Percentiles rank a stretch among this genome's conserved stretches.
Evolutionary conservation across 2,113 vertebrate species (phyloP).

Genomic region (Pardalotus punctatus): DNA sequence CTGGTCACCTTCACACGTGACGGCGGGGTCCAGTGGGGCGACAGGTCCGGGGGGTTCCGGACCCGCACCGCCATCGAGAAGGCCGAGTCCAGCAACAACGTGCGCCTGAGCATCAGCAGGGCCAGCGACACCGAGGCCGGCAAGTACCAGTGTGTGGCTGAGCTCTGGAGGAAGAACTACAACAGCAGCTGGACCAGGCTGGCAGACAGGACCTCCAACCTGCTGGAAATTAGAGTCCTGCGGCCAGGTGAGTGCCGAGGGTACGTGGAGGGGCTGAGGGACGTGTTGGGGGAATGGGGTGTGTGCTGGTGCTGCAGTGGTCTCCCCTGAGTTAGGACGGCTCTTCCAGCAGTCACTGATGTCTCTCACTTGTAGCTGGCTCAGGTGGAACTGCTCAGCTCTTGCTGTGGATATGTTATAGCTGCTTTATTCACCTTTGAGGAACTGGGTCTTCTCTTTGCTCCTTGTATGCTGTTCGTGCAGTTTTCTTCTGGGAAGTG

Average conservation of each 20-base stretch:
- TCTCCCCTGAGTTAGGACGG: background rate
- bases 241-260: conserved; percentile 80
- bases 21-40: conserved; percentile 92
- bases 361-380: background rate
- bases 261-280: accelerated
- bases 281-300: accelerated
- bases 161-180: conserved; percentile 90
- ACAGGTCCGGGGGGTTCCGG: conserved; percentile 79
- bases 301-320: accelerated
- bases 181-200: conserved; percentile 88
- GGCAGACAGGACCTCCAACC: conserved; percentile 91
- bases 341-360: accelerated
- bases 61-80: conserved; percentile 92
- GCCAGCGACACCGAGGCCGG: conserved; percentile 90
- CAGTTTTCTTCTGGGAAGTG: background rate
- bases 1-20: conserved; percentile 93
- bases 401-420: background rate
- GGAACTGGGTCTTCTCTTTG: background rate
- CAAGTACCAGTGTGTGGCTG: conserved; percentile 92
- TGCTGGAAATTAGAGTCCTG: conserved; percentile 91
- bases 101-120: conserved; percentile 89
- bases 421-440: background rate
- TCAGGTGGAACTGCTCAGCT: background rate
- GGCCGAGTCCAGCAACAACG: conserved; percentile 89
- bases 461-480: accelerated